These are phyloP conservation scores for Sphecodes monilicornis DNA, from an alignment of 2,888 invertebrate species.

Conservation along the genomic window DNA sequence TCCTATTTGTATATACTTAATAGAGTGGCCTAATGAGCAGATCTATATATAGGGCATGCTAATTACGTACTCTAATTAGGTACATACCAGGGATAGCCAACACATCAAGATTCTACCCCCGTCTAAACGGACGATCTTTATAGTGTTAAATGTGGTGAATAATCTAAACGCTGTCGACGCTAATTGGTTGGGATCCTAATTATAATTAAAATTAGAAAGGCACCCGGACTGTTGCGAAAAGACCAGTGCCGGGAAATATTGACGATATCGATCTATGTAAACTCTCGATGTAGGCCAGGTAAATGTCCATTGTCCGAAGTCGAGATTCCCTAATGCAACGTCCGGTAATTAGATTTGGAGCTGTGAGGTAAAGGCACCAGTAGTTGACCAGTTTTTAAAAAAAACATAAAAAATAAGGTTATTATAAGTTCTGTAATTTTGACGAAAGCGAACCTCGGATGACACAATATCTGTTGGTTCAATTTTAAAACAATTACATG, in stretches of 20 bases:
- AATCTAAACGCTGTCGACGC: neutral
- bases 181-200: neutral
- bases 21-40: slow-evolving; percentile 14
- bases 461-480: too few relatives aligned
- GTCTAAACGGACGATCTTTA: neutral
- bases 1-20: slow-evolving; percentile 4
- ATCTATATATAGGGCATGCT: neutral
- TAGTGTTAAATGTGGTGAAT: neutral
- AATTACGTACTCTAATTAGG: slow-evolving; percentile 18
- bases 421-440: too few relatives aligned
- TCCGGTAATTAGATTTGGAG: neutral
- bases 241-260: neutral
- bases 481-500: too few relatives aligned
- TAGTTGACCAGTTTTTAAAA: too few relatives aligned
- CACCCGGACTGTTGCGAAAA: neutral
- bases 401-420: too few relatives aligned
- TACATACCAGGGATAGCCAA: slow-evolving; percentile 17
- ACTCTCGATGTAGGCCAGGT: neutral
- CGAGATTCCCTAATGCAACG: neutral
- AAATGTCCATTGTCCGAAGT: neutral
- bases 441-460: too few relatives aligned
- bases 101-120: slow-evolving; percentile 4
- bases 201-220: neutral
- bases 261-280: neutral
- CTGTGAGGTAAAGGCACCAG: too few relatives aligned